These are phyloP conservation scores for Parnassius smintheus DNA, from an alignment of 2,888 invertebrate genomes.

Conservation along the genomic window DNA sequence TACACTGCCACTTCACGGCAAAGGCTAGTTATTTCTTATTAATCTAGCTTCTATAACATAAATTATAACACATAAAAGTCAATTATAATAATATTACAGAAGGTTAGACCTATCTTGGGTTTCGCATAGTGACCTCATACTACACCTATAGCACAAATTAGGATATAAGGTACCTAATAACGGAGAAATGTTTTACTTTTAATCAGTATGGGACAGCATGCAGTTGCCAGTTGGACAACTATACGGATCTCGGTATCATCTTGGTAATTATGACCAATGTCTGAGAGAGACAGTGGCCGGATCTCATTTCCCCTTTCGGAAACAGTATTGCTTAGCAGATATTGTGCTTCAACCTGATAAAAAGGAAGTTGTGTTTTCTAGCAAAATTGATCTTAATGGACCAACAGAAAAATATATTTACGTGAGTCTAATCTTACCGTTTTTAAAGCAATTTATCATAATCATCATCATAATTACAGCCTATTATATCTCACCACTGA, in stretches of 20 bases:
- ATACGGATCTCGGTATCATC: slow-evolving; percentile 39
- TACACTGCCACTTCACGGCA: too few relatives aligned
- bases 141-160: too few relatives aligned
- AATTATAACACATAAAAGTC: too few relatives aligned
- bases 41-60: too few relatives aligned
- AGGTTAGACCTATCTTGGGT: too few relatives aligned
- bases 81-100: too few relatives aligned
- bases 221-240: slow-evolving; percentile 44
- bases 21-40: too few relatives aligned
- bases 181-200: not conserved
- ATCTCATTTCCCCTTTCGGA: slow-evolving; percentile 33
- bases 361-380: not conserved
- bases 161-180: too few relatives aligned
- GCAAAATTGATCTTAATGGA: slow-evolving; percentile 29
- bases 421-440: slow-evolving; percentile 29
- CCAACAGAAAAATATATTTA: slow-evolving; percentile 34
- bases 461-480: too few relatives aligned
- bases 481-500: too few relatives aligned
- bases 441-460: too few relatives aligned
- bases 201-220: slow-evolving; percentile 50
- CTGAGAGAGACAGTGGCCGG: slow-evolving; percentile 38
- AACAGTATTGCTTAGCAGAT: slow-evolving; percentile 49
- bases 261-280: slow-evolving; percentile 52
- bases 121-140: too few relatives aligned
- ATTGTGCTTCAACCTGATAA: slow-evolving; percentile 21